Conservation (phyloP, 2,113 vertebrate genomes). For the Apteryx mantelli region DNA sequence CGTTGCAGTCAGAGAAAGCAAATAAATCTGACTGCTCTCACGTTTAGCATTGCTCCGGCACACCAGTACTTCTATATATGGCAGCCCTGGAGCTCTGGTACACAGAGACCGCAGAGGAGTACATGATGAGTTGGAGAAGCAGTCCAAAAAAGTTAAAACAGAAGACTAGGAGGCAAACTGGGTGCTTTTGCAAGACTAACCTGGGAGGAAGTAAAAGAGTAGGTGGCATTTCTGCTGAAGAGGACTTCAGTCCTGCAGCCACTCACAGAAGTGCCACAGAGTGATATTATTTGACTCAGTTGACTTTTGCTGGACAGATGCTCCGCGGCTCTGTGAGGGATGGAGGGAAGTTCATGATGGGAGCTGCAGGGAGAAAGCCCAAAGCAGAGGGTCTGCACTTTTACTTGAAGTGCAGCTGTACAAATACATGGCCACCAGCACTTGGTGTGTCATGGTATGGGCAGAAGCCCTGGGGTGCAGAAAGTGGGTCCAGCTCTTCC, state of each 20-base stretch:
- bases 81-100: constrained; percentile 29
- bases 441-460: too few relatives aligned
- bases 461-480: too few relatives aligned
- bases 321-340: not conserved
- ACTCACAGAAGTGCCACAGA: not conserved
- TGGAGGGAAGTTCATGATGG: fast-evolving
- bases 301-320: not conserved
- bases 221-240: not conserved
- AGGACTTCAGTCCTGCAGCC: not conserved
- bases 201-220: not conserved
- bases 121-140: not conserved
- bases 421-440: too few relatives aligned
- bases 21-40: constrained; percentile 49
- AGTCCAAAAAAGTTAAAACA: not conserved
- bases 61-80: constrained; percentile 33
- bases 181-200: not conserved
- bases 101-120: not conserved
- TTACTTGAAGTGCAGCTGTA: too few relatives aligned
- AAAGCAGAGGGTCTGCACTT: not conserved
- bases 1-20: constrained; percentile 32
- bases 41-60: not conserved
- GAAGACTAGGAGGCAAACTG: not conserved
- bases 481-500: too few relatives aligned
- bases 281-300: not conserved
- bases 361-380: not conserved